These are phyloP conservation scores for Eubasilissa splendida DNA, from an alignment of 2,888 invertebrate species.

Conservation along the genomic window DNA sequence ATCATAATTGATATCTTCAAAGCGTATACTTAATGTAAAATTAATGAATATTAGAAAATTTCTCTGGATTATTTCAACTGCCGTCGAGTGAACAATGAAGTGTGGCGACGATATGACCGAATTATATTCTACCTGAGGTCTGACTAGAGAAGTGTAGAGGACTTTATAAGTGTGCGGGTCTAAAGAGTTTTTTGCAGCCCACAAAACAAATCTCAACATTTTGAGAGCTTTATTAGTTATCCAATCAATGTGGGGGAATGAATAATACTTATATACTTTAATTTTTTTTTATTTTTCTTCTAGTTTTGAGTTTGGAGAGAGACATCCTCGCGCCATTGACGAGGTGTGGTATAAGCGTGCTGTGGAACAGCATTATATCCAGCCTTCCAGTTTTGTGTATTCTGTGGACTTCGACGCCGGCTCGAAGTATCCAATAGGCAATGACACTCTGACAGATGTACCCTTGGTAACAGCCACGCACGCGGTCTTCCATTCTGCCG, in stretches of 20 bases:
- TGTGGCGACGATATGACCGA: too few species aligned
- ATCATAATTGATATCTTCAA: neutral
- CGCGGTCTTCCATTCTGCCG: conserved; percentile 81
- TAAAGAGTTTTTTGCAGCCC: too few species aligned
- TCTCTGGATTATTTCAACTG: too few species aligned
- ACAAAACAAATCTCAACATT: too few species aligned
- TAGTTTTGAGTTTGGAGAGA: conserved; percentile 81
- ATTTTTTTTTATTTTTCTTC: neutral
- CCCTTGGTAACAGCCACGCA: conserved; percentile 89
- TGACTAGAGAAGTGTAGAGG: too few species aligned
- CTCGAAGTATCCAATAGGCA: conserved; percentile 54
- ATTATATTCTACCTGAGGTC: too few species aligned
- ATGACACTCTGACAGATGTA: conserved; percentile 59
- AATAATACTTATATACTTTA: too few species aligned
- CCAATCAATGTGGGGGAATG: too few species aligned
- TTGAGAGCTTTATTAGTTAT: too few species aligned
- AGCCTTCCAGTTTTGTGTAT: conserved; percentile 87
- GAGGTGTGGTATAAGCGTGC: conserved; percentile 92
- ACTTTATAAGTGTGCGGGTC: too few species aligned
- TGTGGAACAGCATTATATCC: conserved; percentile 86
- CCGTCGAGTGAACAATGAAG: too few species aligned
- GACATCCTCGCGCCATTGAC: conserved; percentile 85
- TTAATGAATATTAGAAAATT: neutral
- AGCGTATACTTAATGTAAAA: too few species aligned
- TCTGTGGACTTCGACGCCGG: conserved; percentile 80